Conservation (phyloP, 2,888 invertebrate genomes). For the Omphaloscelis lunosa region DNA sequence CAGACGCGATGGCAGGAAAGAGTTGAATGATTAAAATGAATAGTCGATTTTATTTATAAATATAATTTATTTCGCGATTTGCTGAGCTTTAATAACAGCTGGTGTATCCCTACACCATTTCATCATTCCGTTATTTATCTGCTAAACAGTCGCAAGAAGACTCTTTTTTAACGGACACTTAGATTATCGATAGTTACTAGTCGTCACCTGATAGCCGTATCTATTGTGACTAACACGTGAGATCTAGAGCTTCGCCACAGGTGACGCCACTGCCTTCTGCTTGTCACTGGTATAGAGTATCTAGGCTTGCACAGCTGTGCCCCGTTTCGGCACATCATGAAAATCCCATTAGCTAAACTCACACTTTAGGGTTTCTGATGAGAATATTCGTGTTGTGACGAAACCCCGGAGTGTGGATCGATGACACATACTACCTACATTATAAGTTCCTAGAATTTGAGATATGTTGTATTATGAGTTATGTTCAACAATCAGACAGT, state of each 20-base stretch:
- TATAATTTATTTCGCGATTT: not conserved
- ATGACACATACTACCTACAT: not conserved
- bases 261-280: not conserved
- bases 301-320: not conserved
- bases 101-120: not conserved
- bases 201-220: not conserved
- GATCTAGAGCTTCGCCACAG: not conserved
- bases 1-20: slow-evolving; percentile 5
- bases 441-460: slow-evolving; percentile 10
- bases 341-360: not conserved
- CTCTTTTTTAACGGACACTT: not conserved
- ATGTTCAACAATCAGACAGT: not conserved
- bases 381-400: too few species aligned
- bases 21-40: slow-evolving; percentile 12
- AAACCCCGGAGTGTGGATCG: not conserved
- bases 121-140: not conserved
- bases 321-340: not conserved
- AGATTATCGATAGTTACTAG: not conserved
- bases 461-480: too few species aligned
- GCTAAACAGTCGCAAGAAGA: not conserved
- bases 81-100: not conserved
- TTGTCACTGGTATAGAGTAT: too few species aligned
- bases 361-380: not conserved
- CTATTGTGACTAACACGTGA: not conserved
- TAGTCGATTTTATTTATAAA: slow-evolving; percentile 1